Base-by-base conservation (phyloP, 2,888 invertebrate species). In the Phortica magna region DNA sequence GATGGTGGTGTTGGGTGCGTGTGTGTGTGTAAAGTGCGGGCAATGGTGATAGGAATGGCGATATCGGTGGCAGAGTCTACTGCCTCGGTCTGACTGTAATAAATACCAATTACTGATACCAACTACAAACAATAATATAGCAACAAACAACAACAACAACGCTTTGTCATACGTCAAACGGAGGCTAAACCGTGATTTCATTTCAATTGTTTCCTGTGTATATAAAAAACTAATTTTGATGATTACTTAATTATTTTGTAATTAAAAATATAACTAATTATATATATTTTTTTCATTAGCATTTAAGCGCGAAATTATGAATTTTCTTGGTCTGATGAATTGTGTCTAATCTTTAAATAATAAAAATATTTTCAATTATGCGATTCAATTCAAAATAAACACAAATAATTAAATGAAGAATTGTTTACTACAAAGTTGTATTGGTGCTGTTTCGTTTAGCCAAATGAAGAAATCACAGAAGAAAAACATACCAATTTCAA, bases 141-240 rank as follows among this genome's bases (percentile, higher is more conserved):
- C 42, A 43, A 74, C 65, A 68, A 74, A 57, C 12, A 22, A 43
- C 71, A 48, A 53, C 71, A 71, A 31, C 71, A 31, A 31, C 19
- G 61, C 61, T 70, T 70, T 71, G 53, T 55, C 70, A 71, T 48
- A 71, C 70, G 70, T 71, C 70, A 55, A 87, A 85, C 81, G 85
- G 85, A 85, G 85, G 85, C 85, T 85, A 85, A 84, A 82, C 85
- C 84, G 85, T 85, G 85, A 85, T 85, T 87, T 83, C 81, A 84
- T 85, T 83, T 84, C 67, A 83, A 71, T 12, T 71, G 53, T 71
- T 71, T 71, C 70, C 70, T 79, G 79, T 77, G 78, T 76, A 79
- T 57, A 22, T 77, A 76, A 79, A 79, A 73, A 70, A 68, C 41
- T 7, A 76, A 48, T 42, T 31, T 64, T 22, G 22, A 61, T 61